These are phyloP conservation scores for Meloidogyne hapla DNA, from an alignment of 1,140 invertebrate species.

Conservation along the genomic window DNA sequence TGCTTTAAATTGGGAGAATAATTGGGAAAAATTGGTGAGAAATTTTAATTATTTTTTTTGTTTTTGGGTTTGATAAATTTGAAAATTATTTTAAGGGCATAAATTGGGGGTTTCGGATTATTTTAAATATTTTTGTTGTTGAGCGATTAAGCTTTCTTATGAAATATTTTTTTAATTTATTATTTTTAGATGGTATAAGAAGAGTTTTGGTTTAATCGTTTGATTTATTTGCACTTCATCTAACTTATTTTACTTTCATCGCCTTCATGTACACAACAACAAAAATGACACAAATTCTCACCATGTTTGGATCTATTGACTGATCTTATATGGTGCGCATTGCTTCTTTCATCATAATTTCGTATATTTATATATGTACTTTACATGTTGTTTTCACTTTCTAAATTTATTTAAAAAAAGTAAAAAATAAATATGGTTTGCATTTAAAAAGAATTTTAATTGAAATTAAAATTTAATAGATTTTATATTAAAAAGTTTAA, in stretches of 20 bases:
- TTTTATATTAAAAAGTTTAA: no score
- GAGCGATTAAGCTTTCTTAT: no score
- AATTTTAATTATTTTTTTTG: not conserved
- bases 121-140: no score
- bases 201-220: not conserved
- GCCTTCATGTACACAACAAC: not conserved
- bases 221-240: not conserved
- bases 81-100: no score
- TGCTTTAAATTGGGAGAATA: not conserved
- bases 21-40: not conserved
- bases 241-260: not conserved
- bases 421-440: no score
- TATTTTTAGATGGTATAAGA: no score
- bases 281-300: not conserved
- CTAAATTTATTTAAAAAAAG: no score
- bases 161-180: no score
- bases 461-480: no score
- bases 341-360: not conserved
- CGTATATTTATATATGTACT: constrained; percentile 1
- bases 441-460: no score
- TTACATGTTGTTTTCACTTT: not conserved
- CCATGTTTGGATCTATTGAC: not conserved
- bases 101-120: no score
- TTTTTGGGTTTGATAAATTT: no score
- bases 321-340: not conserved